Base-by-base conservation (phyloP, 1,140 invertebrate genomes). In the Zaprionus davidi region DNA sequence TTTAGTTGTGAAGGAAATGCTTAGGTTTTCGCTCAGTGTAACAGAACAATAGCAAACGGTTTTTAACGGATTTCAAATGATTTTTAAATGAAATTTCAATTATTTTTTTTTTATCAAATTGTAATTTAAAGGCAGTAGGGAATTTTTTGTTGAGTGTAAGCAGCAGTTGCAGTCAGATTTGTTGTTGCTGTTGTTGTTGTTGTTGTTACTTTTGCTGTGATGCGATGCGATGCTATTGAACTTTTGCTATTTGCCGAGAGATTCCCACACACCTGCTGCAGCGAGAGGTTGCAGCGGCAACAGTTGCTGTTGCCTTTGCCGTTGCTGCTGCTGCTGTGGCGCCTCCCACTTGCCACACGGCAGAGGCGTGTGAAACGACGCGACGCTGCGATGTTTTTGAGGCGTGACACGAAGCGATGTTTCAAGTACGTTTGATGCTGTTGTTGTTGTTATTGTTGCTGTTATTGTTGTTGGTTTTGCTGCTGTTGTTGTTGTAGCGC, bases 181-280 rank as follows among this genome's bases (percentile, higher is more conserved):
- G 36, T 70, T 46, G 67, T 41, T 36, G 63, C 59, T 65, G 76
- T 36, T 57, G 60, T 26, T 36, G 58, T n/a, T 28, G 26, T 28
- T 26, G 26, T 5, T 26, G 26, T 26, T 70, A 66, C 15, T 51
- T 31, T 12, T 58, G 55, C 56, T 53, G 57, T 76, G 46, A 49
- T 49, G 78, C 49, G 67, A 46, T 82, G 72, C 58, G 78, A 79
- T 88, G 83, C 83, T 86, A 86, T 86, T 86, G 83, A 86, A 86
- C 83, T 86, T 86, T 86, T 86, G 83, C 83, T 86, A 88, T 86
- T 88, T 88, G 84, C 66, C 71, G 79, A 86, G 82, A 86, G 82
- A 86, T 86, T 86, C 83, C 80, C 83, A 86, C 83, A 88, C 82
- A 86, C 84, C 82, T 86, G 82, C 69, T 31, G 53, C 36, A 58